Percentiles rank a stretch among this genome's conserved stretches.
Evolutionary conservation across 2,797 vertebrate species (phyloP).

Genomic region (Rhincodon typus): DNA sequence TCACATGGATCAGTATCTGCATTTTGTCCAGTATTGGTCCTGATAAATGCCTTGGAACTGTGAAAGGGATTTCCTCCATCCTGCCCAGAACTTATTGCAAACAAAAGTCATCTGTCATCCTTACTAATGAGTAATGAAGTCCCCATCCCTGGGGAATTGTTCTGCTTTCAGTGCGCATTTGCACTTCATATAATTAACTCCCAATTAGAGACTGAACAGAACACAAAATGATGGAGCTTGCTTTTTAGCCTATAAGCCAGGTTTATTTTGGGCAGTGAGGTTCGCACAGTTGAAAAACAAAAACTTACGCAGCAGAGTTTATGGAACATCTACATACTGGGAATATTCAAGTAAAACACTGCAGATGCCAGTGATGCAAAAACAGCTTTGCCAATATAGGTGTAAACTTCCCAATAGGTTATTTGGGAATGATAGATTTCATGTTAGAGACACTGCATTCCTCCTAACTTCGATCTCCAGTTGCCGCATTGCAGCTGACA

Average conservation of each 20-base stretch:
- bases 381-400: neutral
- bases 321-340: neutral
- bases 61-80: neutral
- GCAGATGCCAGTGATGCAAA: too few relatives aligned
- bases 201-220: neutral
- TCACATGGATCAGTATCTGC: neutral
- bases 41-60: neutral
- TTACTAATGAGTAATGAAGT: neutral
- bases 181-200: neutral
- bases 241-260: neutral
- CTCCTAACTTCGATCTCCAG: neutral
- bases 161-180: neutral
- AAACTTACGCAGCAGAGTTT: neutral
- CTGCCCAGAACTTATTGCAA: too few relatives aligned
- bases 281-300: neutral
- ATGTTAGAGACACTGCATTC: neutral
- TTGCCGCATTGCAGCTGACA: neutral
- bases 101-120: neutral
- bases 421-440: neutral
- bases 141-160: neutral
- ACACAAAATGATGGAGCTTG: neutral
- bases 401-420: neutral
- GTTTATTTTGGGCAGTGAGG: neutral
- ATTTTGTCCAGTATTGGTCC: neutral
- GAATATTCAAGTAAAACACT: neutral